phyloP scores from a whole-genome alignment of 2,888 invertebrate genomes.

The Synanthedon myopaeformis region DNA sequence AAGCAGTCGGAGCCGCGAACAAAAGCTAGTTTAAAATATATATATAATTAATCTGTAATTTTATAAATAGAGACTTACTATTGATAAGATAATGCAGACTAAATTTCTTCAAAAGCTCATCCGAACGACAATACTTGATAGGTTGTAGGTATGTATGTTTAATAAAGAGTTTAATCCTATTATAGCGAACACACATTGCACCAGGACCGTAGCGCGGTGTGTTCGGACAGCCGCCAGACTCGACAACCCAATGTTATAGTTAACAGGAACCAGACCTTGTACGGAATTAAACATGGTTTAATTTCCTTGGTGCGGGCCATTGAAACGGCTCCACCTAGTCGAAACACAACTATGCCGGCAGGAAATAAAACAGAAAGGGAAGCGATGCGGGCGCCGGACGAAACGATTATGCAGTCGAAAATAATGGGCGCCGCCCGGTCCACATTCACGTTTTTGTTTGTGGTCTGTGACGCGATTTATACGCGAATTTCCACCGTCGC shows the following conservation, averaged over 20 bases:
- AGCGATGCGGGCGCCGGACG: conserved; percentile 70
- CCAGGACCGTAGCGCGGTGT: conserved; percentile 61
- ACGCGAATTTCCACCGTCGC: conserved; percentile 65
- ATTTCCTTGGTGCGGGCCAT: conserved; percentile 48
- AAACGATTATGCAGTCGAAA: conserved; percentile 71
- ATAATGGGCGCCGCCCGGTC: conserved; percentile 62
- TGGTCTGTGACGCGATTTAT: conserved; percentile 71
- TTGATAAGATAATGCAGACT: conserved; percentile 3
- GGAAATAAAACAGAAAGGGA: conserved; percentile 69
- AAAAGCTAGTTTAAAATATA: too few species aligned
- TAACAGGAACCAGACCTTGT: conserved; percentile 65
- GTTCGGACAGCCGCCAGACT: conserved; percentile 64
- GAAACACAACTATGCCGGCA: conserved; percentile 62
- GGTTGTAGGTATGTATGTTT: conserved; percentile 22
- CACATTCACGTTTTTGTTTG: conserved; percentile 71
- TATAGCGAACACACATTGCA: conserved; percentile 65
- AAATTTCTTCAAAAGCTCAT: conserved; percentile 34
- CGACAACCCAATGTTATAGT: conserved; percentile 43
- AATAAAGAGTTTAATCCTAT: conserved; percentile 67
- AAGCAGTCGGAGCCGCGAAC: too few species aligned
- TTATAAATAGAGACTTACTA: too few species aligned
- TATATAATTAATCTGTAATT: too few species aligned
- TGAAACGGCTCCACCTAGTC: conserved; percentile 61
- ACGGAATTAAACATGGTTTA: conserved; percentile 67
- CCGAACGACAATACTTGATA: too few species aligned